These are phyloP conservation scores for Drosophila mimetica DNA, from an alignment of 2,888 invertebrate genomes.

Conservation along the genomic window DNA sequence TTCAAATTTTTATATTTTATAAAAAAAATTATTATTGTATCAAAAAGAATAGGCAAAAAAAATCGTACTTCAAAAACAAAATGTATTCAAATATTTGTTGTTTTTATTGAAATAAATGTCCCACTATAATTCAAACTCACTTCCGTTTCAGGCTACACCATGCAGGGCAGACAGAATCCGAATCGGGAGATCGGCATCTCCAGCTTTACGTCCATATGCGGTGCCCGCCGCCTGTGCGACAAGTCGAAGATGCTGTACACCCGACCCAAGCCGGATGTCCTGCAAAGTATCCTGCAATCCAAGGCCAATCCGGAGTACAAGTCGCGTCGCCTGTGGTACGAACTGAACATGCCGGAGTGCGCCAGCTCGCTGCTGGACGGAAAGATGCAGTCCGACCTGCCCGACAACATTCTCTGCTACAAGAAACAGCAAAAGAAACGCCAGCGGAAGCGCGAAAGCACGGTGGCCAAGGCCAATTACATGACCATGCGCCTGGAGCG, in stretches of 20 bases:
- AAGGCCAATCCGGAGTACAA: conserved; percentile 83
- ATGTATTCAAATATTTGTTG: too few relatives aligned
- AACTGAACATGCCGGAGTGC: conserved; percentile 83
- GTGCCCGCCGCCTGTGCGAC: conserved; percentile 69
- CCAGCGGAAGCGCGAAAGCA: conserved; percentile 72
- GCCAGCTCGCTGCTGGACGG: conserved; percentile 81
- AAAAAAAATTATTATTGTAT: too few relatives aligned
- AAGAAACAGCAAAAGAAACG: conserved; percentile 52
- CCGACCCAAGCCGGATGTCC: conserved; percentile 78
- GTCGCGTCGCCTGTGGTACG: conserved; percentile 82
- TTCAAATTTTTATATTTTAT: too few relatives aligned
- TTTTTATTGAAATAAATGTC: too few relatives aligned
- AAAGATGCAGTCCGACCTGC: conserved; percentile 86
- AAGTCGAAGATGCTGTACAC: conserved; percentile 79
- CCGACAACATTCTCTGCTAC: conserved; percentile 86
- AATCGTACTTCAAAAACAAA: too few relatives aligned
- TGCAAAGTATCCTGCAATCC: conserved; percentile 79
- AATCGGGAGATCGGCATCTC: conserved; percentile 57
- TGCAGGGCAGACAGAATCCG: conserved; percentile 57
- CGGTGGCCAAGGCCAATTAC: conserved; percentile 87
- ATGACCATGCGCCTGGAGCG: conserved; percentile 89
- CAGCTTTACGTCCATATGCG: conserved; percentile 68
- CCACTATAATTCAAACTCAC: too few relatives aligned
- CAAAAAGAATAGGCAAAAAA: too few relatives aligned
- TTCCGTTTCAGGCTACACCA: conserved; percentile 26